phyloP scores from a whole-genome alignment of 1,140 invertebrate genomes.

The Drosophila punjabiensis region DNA sequence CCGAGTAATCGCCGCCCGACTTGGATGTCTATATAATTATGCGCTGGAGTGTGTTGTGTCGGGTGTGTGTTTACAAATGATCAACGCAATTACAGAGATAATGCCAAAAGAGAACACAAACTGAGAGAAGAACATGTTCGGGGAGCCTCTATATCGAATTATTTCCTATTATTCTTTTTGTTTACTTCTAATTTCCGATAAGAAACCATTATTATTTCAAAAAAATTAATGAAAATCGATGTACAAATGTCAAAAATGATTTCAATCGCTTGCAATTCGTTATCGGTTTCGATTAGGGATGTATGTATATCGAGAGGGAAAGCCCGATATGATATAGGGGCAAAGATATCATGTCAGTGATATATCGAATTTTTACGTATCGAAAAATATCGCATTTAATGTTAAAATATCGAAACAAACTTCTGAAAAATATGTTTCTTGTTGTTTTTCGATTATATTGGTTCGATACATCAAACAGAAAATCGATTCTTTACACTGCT shows the following conservation, averaged over 20 bases:
- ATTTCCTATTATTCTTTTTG: constrained; percentile 22
- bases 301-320: neutral
- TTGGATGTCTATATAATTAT: constrained; percentile 49
- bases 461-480: neutral
- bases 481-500: neutral
- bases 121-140: neutral
- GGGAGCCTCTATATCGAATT: constrained; percentile 9
- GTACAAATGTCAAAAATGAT: constrained; percentile 44
- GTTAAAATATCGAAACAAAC: neutral
- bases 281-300: constrained; percentile 4
- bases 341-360: neutral
- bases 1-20: constrained; percentile 20
- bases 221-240: constrained; percentile 26
- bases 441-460: neutral
- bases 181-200: constrained; percentile 9
- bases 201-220: constrained; percentile 36
- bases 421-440: neutral
- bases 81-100: constrained; percentile 21
- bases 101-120: constrained; percentile 28
- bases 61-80: constrained; percentile 32
- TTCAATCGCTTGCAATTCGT: constrained; percentile 9
- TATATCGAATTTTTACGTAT: neutral
- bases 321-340: neutral
- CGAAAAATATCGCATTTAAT: neutral
- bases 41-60: constrained; percentile 28